Evolutionary conservation across 2,797 vertebrate genomes (phyloP).

Genomic region (Sebastiscus tertius): DNA sequence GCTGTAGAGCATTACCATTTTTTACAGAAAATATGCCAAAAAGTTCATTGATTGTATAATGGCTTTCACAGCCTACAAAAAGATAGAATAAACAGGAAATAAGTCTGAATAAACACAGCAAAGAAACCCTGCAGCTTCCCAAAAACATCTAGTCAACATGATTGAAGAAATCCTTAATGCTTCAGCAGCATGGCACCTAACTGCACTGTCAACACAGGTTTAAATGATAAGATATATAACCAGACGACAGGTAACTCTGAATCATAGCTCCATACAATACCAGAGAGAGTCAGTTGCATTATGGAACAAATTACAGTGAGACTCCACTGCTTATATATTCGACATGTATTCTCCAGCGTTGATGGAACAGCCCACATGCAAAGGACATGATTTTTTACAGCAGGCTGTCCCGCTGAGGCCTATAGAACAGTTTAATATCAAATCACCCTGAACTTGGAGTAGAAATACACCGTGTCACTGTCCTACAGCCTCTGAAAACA

Average conservation of each 20-base stretch:
- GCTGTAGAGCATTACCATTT: neutral
- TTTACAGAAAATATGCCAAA: neutral
- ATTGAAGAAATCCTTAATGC: slow-evolving; percentile 54
- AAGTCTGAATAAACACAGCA: neutral
- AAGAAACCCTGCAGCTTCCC: slow-evolving; percentile 14
- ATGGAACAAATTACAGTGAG: slow-evolving; percentile 9
- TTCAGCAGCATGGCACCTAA: slow-evolving; percentile 35
- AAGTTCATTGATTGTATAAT: neutral
- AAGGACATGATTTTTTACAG: slow-evolving; percentile 4
- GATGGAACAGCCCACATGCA: slow-evolving; percentile 15
- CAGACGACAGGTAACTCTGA: slow-evolving; percentile 18
- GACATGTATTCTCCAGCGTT: neutral
- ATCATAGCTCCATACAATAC: neutral
- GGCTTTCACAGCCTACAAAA: neutral
- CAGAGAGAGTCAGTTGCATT: neutral
- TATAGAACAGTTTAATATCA: slow-evolving; percentile 14
- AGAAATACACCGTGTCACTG: slow-evolving; percentile 19
- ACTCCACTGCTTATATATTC: slow-evolving; percentile 8
- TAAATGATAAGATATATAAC: slow-evolving; percentile 36
- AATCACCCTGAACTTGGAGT: slow-evolving; percentile 22
- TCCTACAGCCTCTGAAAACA: too few species aligned
- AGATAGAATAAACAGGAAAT: slow-evolving; percentile 6
- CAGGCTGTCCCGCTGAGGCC: neutral
- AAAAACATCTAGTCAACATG: neutral
- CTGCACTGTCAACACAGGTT: slow-evolving; percentile 45